Conservation (phyloP, 1,140 invertebrate genomes). For the Drosophila carrolli region DNA sequence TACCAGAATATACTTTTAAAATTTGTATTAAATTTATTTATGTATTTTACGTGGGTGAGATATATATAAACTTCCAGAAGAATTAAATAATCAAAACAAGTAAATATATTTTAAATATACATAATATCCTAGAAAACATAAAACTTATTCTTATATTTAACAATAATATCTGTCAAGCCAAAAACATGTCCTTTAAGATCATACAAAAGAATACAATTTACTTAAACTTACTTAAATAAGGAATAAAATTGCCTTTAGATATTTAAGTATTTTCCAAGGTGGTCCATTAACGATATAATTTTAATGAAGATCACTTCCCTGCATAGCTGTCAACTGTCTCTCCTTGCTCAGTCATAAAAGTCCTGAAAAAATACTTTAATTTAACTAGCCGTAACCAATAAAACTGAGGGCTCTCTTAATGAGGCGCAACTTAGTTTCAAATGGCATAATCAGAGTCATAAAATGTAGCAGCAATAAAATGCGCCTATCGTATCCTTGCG, state of each 20-base stretch:
- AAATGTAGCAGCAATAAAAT: slow-evolving; percentile 43
- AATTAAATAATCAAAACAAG: too few species aligned
- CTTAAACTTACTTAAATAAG: not conserved
- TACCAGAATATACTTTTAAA: too few species aligned
- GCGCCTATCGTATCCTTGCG: slow-evolving; percentile 18
- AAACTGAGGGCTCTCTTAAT: slow-evolving; percentile 55
- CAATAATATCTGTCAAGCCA: not conserved
- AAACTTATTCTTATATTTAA: not conserved
- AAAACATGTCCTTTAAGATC: too few species aligned
- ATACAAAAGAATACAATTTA: not conserved
- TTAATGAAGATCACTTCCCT: not conserved
- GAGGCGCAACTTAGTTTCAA: slow-evolving; percentile 62
- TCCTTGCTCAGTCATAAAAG: slow-evolving; percentile 32
- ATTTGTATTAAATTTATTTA: too few species aligned
- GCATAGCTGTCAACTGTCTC: slow-evolving; percentile 22
- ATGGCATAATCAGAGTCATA: slow-evolving; percentile 64
- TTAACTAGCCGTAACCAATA: slow-evolving; percentile 45
- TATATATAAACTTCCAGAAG: too few species aligned
- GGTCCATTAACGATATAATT: slow-evolving; percentile 4
- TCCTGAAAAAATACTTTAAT: slow-evolving; percentile 18
- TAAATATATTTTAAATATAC: too few species aligned
- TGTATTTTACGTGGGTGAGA: too few species aligned
- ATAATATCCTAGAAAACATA: too few species aligned
- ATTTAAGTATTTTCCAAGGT: slow-evolving; percentile 5
- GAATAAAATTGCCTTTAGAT: not conserved